These are phyloP conservation scores for Ridgeia piscesae DNA, from an alignment of 1,140 invertebrate species.

Conservation along the genomic window DNA sequence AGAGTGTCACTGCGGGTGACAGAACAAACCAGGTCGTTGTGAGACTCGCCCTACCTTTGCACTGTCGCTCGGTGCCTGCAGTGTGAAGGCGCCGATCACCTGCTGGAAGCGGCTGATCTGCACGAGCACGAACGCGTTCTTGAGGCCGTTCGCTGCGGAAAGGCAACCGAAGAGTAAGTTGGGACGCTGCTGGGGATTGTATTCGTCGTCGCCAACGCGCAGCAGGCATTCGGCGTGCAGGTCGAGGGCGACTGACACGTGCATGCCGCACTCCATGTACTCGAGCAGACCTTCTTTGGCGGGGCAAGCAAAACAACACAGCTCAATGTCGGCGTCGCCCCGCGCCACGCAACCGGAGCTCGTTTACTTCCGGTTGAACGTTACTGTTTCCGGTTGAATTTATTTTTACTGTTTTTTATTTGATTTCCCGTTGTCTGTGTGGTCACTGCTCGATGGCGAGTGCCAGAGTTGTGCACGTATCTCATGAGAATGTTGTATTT, in stretches of 20 bases:
- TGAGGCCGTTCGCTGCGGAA: conserved; percentile 60
- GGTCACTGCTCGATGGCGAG: background rate
- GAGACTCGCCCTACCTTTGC: conserved; percentile 57
- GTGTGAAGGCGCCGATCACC: conserved; percentile 64
- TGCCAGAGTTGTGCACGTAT: background rate
- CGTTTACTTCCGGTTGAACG: background rate
- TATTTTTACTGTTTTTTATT: background rate
- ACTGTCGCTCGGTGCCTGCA: conserved; percentile 62
- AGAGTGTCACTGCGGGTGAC: background rate
- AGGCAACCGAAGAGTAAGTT: conserved; percentile 29
- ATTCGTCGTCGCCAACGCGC: conserved; percentile 19
- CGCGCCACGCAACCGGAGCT: background rate
- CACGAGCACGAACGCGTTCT: conserved; percentile 65
- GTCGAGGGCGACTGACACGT: conserved; percentile 13
- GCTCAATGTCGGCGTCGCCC: background rate
- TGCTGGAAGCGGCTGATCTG: conserved; percentile 66
- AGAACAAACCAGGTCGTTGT: background rate
- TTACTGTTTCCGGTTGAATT: too few relatives aligned
- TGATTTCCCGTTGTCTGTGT: background rate
- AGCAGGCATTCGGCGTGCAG: background rate
- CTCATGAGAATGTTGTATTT: background rate
- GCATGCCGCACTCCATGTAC: background rate
- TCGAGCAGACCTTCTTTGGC: background rate
- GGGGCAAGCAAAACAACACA: background rate
- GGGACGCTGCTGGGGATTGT: conserved; percentile 13